Conservation (phyloP, 2,113 vertebrate genomes). For the Leucopsar rothschildi region DNA sequence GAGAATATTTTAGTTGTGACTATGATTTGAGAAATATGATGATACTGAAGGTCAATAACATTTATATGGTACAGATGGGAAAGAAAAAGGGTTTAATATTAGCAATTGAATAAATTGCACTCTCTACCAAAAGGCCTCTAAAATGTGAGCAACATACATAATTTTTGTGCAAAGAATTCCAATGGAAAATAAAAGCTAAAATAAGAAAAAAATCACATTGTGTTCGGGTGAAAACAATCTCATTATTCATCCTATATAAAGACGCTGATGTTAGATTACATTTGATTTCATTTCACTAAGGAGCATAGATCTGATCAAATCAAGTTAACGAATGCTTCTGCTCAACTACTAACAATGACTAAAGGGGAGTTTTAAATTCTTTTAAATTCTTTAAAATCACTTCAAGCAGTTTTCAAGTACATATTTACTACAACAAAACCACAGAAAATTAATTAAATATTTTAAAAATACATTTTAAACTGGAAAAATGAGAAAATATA, state of each 20-base stretch:
- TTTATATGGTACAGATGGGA: neutral
- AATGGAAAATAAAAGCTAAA: neutral
- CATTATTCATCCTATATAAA: neutral
- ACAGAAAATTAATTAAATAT: neutral
- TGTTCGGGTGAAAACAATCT: neutral
- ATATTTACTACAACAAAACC: neutral
- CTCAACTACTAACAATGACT: neutral
- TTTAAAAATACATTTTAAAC: neutral
- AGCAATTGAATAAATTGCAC: neutral
- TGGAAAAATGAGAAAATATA: neutral
- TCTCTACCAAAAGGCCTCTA: neutral
- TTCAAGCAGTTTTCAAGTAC: neutral
- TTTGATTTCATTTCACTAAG: neutral
- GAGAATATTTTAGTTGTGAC: neutral
- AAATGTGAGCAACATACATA: neutral
- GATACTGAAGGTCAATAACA: neutral
- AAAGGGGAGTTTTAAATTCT: neutral
- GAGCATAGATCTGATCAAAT: neutral
- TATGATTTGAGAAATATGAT: neutral
- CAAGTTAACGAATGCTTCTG: neutral
- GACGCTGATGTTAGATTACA: neutral
- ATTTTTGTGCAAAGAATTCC: neutral
- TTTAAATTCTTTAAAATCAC: neutral
- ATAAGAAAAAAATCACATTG: neutral
- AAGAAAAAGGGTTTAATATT: neutral